Evolutionary conservation across 2,888 invertebrate genomes (phyloP).

Genomic region (Heteromurus nitidus): DNA sequence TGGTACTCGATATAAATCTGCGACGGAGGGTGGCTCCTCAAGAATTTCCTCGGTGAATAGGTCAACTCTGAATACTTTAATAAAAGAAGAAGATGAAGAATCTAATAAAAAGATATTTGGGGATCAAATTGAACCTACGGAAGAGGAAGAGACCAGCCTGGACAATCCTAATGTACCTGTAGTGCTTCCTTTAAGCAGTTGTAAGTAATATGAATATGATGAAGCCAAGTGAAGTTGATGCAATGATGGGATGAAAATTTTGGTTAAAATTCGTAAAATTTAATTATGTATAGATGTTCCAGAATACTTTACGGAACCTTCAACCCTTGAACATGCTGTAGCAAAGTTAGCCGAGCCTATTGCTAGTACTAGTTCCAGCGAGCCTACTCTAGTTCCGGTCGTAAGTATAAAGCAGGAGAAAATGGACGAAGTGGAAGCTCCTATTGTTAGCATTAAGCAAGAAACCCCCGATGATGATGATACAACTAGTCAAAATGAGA

Average conservation of each 20-base stretch:
- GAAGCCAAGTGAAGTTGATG: too few species aligned
- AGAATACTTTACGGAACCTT: conserved; percentile 26
- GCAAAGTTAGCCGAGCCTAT: background rate
- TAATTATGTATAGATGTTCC: conserved; percentile 31
- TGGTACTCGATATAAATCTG: conserved; percentile 44
- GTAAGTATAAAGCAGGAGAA: conserved; percentile 50
- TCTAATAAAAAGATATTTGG: conserved; percentile 60
- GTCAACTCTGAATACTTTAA: conserved; percentile 44
- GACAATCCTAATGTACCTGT: conserved; percentile 59
- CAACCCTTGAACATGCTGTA: background rate
- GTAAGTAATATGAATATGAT: too few species aligned
- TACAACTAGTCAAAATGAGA: background rate
- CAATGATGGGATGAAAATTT: too few species aligned
- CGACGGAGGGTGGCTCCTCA: conserved; percentile 47
- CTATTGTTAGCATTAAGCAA: conserved; percentile 21
- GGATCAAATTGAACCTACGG: conserved; percentile 33
- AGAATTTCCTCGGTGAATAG: conserved; percentile 57
- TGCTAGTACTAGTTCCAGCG: background rate
- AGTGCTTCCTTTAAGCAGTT: conserved; percentile 62
- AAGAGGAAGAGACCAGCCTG: conserved; percentile 40
- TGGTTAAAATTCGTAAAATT: too few species aligned
- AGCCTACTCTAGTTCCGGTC: background rate
- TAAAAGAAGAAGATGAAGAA: conserved; percentile 62
- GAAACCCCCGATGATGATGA: conserved; percentile 30
- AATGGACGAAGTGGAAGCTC: conserved; percentile 25